Evolutionary conservation across 1,140 invertebrate genomes (phyloP), one percentile per base, ranked within the genome.

Genomic region (Hylyphantes graminicola): DNA sequence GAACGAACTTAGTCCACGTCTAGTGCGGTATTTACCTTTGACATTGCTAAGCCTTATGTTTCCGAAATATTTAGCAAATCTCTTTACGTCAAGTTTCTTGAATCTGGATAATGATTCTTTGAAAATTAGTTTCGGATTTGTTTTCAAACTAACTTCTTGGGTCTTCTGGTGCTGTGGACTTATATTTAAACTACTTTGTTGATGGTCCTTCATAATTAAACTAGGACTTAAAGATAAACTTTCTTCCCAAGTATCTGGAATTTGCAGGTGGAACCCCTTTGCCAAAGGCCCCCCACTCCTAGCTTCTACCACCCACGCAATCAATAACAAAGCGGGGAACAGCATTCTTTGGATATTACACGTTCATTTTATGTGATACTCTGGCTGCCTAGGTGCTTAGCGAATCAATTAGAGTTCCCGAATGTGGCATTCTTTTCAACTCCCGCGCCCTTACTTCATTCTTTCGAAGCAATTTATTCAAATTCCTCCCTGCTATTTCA

Each of bases 321-420:
- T 81, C 79, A 81, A 81, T 72, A 81, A 73, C 67, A 81, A 81
- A 81, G 55, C 68, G 68, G 79, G 19, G 48, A 81, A 64, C 67
- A 81, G 68, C 79, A 81, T 81, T 81, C 79, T 81, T 73, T 53
- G 59, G 77, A 65, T 70, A 79, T 79, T 79, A 79, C 77, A 64
- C 77, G 68, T 79, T 79, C 77, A 79, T 79, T 79, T 50, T 73
- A 51, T 12, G 61, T 10, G 54, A 35, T 21, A 7, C 35, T 35
- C 54, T 72, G 55, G 53, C 54, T 19, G 21, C 21, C 65, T 35
- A 63, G 57, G 68, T 73, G 63, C 67, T 81, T 81, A 81, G 59
- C 17, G 79, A 81, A 81, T 79, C 77, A 79, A 79, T 79, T 79
- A 79, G 70, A 73, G n/a, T 54, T 57, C 50, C 68, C 35, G 50